A percentile compares a stretch with the other conserved stretches of the same genome.
phyloP scores from a whole-genome alignment of 2,888 invertebrate species.

The Dasysyrphus tricinctus region DNA sequence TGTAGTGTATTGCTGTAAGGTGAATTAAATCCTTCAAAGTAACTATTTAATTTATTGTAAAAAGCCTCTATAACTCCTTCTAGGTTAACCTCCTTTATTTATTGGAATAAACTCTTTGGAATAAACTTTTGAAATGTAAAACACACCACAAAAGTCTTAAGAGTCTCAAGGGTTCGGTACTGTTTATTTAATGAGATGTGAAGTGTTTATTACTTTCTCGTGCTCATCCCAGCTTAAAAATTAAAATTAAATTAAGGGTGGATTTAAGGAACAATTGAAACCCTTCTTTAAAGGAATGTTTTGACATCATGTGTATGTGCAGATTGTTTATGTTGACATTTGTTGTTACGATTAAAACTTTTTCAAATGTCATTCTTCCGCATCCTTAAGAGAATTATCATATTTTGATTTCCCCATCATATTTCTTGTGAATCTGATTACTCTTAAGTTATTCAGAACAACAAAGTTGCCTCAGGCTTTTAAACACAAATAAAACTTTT shows the following conservation, averaged over 20 bases:
- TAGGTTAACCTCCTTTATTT: background rate
- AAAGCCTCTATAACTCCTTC: background rate
- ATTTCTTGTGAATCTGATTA: slow-evolving; percentile 9
- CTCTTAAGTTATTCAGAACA: slow-evolving; percentile 16
- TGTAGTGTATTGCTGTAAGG: too few species aligned
- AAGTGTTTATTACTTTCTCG: slow-evolving; percentile 5
- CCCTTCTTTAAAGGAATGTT: background rate
- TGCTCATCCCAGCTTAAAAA: slow-evolving; percentile 1
- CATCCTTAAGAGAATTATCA: slow-evolving; percentile 7
- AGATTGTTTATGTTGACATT: slow-evolving; percentile 18
- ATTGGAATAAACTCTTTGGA: background rate
- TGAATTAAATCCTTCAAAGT: too few species aligned
- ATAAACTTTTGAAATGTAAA: background rate
- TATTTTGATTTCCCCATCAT: slow-evolving; percentile 10
- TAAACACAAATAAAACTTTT: slow-evolving; percentile 5
- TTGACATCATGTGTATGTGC: background rate
- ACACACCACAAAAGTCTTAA: background rate
- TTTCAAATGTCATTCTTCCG: background rate
- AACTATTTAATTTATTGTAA: background rate
- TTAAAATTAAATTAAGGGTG: slow-evolving; percentile 18
- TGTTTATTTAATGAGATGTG: slow-evolving; percentile 17
- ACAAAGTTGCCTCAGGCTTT: slow-evolving; percentile 11
- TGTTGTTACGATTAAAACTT: slow-evolving; percentile 1
- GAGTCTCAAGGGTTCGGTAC: background rate
- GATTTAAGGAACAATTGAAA: slow-evolving; percentile 1